Evolutionary conservation across 2,113 vertebrate genomes (phyloP).

Genomic region (Plectropomus leopardus): DNA sequence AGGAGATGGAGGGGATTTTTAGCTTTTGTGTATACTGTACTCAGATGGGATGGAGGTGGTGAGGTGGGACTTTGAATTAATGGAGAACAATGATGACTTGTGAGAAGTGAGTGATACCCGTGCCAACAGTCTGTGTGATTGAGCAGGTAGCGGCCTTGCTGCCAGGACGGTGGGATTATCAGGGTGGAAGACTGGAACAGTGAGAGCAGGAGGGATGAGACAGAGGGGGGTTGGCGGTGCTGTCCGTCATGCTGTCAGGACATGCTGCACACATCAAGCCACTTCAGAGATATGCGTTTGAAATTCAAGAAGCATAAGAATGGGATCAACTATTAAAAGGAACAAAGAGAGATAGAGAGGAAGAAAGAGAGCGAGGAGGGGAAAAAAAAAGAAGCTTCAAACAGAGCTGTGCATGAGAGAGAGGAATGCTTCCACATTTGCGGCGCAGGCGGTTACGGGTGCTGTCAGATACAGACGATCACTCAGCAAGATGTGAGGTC

Average conservation of each 20-base stretch:
- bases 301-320: slow-evolving; percentile 82
- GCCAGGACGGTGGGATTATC: slow-evolving; percentile 46
- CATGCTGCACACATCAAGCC: slow-evolving; percentile 74
- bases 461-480: slow-evolving; percentile 65
- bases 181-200: slow-evolving; percentile 15
- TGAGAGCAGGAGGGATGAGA: slow-evolving; percentile 41
- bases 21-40: slow-evolving; percentile 60
- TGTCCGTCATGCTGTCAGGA: slow-evolving; percentile 74
- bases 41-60: slow-evolving; percentile 33
- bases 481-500: slow-evolving; percentile 64
- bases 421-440: slow-evolving; percentile 66
- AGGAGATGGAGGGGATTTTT: slow-evolving; percentile 62
- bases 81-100: slow-evolving; percentile 76
- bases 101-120: slow-evolving; percentile 50
- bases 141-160: slow-evolving; percentile 47
- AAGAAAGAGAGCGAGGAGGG: slow-evolving; percentile 20
- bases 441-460: slow-evolving; percentile 40
- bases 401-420: slow-evolving; percentile 49
- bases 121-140: slow-evolving; percentile 59
- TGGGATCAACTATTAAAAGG: slow-evolving; percentile 70
- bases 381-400: slow-evolving; percentile 50
- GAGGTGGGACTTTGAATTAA: slow-evolving; percentile 41
- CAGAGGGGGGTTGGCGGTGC: background rate
- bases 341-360: slow-evolving; percentile 49
- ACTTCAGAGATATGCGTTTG: slow-evolving; percentile 77